Evolutionary conservation across 2,113 vertebrate species (phyloP), one percentile per base, ranked within the genome.

Genomic region (Thunnus thynnus): DNA sequence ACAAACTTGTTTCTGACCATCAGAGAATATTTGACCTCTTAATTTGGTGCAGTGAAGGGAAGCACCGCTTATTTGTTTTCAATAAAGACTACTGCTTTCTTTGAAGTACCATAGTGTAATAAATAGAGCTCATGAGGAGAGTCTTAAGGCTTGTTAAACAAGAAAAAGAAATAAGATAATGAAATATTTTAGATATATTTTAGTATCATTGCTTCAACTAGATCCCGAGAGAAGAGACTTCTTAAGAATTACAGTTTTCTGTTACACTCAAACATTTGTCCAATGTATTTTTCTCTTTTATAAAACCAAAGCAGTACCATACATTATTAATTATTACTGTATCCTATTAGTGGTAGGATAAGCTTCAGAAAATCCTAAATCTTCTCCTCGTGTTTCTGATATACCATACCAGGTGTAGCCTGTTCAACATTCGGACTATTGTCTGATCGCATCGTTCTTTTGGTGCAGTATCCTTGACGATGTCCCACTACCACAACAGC

Each of bases 401-500:
- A 61, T 6, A 16, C n/a, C 36, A 54, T 51, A 57, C 3, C 30
- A 30, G 47, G 51, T 83, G 30, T 47, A 50, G 32, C 20, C 11
- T 75, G 36, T 57, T 76, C 30, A 18, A 48, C 14, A 54, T 30
- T 47, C 18, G 11, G 9, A 1, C 60, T 41, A 6, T 22, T 36
- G 44, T n/a, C 36, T 32, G 51, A 47, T 48, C 25, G 16, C 13
- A 9, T 10, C 1, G 1, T 41, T 55, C 10, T 46, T 62, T 18
- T 62, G 73, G 52, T 56, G 68, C 80, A 86, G 60, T 82, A 88
- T 89, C 87, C 78, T 79, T 87, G 86, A 88, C 65, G 16, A 61
- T 63, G 79, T 77, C 82, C 48, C 75, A 41, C 55, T 50, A 65
- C 64, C 52, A 69, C 47, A 78, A 54, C 73, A 78, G 64, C 13